Evolutionary conservation across 2,797 vertebrate genomes (phyloP), one percentile per base, ranked within the genome.

Genomic region (Gephyroberyx darwinii): DNA sequence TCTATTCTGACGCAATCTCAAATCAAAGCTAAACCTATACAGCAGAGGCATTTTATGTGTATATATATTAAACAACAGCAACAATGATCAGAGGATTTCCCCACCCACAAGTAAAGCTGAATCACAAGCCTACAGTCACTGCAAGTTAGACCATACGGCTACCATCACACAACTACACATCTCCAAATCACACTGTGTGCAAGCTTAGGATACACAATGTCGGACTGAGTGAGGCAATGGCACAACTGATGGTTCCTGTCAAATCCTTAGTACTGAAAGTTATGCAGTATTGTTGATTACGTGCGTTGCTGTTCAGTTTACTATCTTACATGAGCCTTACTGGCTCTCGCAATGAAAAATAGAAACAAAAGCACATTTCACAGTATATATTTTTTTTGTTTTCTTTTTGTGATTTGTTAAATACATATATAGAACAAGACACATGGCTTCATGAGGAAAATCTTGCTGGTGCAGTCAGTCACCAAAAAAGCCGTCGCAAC

Each of bases 341-440:
- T 63, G 65, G 77, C 51, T 39, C 77, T 78, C 80, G 86, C 78
- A 72, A 86, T 90, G 78, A 83, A 83, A 90, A 93, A 87, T 77
- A 71, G 78, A 88, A 91, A 88, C 81, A 87, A 84, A 26, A 86
- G 90, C 88, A 95, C 91, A 86, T 89, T 92, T 94, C 91, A 94
- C 93, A 92, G 89, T 91, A 90, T 90, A 86, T 91, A 89, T 91
- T 89, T 91, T 88, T 87, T 78, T 86, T 84, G 81, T 87, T 86
- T 73, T 75, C 62, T 83, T 90, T 91, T 91, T 88, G 83, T 79
- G 69, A 84, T 87, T 86, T 90, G 84, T 92, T 90, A 89, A 88
- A 90, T 91, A 93, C 90, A 89, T 85, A 93, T 84, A 93, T 86
- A 87, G 84, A 90, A 89, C 89, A 91, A 87, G 84, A 93, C 89